Evolutionary conservation across 1,140 invertebrate genomes (phyloP), one percentile per base, ranked within the genome.

Genomic region (Drosophila varians): DNA sequence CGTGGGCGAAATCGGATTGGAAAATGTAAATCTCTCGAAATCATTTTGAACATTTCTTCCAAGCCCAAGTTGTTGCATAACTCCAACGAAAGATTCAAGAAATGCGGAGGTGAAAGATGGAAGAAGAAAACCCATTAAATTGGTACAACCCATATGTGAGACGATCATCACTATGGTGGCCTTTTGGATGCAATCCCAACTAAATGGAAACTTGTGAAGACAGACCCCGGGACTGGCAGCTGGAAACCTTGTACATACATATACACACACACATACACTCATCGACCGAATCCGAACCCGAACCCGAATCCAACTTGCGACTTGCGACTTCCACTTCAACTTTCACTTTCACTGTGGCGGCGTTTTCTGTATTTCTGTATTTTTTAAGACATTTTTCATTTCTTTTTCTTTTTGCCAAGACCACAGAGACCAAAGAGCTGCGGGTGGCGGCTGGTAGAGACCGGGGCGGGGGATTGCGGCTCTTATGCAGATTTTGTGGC

Each of bases 401-500:
- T 72, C 51, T 54, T 68, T 84, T 84, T 79, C 60, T 86, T 84
- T 84, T 87, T 74, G 74, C 82, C 54, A 84, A 76, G 76, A 86
- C 80, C 74, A 75, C 73, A 28, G 61, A 45, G 21, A 12, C 45
- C 25, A 31, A 31, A 45, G 45, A 38, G 55, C 45, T 38, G 62
- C 62, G 60, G 62, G n/a, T 52, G 21, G 19, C 36, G 34, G 36
- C 43, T 64, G n/a, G 34, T 11, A 8, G 16, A n/a, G 38, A 23
- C 19, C 36, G 46, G 60, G 26, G 56, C 46, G 42, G 64, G 56
- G 23, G 42, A 46, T 45, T 49, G 62, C 53, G 52, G 60, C 58
- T 75, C 71, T 74, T 87, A 87, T 87, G 82, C 83, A 87, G 82
- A 87, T 87, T 87, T 87, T 47, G 57, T 42, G 47, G 77, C 40